A percentile compares a stretch with the other conserved stretches of the same genome.
Evolutionary conservation across 2,113 vertebrate genomes (phyloP).

Genomic region (Apodemus speciosus): DNA sequence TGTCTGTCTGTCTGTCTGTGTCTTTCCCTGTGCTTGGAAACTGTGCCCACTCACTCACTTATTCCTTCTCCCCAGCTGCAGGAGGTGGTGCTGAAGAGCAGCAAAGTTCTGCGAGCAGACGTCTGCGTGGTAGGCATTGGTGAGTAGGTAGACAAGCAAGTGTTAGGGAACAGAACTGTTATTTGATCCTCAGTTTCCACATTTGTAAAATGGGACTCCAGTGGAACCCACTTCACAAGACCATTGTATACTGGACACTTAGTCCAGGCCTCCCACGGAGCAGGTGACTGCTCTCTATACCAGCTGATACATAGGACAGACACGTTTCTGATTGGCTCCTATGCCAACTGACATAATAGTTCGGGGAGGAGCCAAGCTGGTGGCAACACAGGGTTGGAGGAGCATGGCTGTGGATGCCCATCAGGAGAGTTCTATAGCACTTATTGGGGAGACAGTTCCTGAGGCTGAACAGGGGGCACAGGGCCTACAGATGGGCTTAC

Average conservation of each 20-base stretch:
- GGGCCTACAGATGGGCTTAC: not conserved
- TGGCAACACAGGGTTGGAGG: not conserved
- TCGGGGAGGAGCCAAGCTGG: not conserved
- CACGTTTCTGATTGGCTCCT: not conserved
- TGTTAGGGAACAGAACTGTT: not conserved
- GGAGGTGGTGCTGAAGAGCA: constrained; percentile 98
- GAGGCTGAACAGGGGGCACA: not conserved
- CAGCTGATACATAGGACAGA: not conserved
- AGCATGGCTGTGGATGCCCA: too few species aligned
- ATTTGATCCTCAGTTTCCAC: not conserved
- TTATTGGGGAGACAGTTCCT: not conserved
- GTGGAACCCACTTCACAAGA: not conserved
- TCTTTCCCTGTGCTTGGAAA: not conserved
- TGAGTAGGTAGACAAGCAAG: constrained; percentile 76
- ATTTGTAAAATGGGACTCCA: not conserved
- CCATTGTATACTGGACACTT: not conserved
- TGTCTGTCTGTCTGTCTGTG: not conserved
- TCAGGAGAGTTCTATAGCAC: not conserved
- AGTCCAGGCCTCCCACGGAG: not conserved
- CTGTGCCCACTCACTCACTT: not conserved
- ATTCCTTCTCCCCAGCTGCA: constrained; percentile 88
- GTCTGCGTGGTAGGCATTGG: constrained; percentile 97
- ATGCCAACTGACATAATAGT: not conserved
- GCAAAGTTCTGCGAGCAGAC: constrained; percentile 95
- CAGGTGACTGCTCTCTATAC: too few species aligned